phyloP scores from a whole-genome alignment of 1,140 invertebrate species.

The Pseudomyrmex concolor region DNA sequence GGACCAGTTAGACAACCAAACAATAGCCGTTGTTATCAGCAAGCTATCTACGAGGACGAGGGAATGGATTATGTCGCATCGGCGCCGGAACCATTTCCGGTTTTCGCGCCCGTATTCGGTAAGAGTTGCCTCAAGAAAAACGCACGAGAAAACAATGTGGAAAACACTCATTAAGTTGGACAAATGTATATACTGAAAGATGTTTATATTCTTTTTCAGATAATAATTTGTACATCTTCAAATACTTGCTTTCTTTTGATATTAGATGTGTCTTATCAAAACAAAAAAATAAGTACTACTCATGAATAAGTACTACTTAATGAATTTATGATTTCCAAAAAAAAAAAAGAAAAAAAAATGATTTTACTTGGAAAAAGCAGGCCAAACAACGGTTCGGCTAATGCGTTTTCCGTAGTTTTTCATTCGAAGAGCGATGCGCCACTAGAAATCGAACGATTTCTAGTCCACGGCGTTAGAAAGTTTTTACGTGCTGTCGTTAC shows the following conservation, averaged over 20 bases:
- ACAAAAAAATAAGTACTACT: too few species aligned
- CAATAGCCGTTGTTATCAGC: conserved; percentile 77
- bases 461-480: conserved; percentile 26
- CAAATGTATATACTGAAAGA: background rate
- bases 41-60: conserved; percentile 82
- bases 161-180: background rate
- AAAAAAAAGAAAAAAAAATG: too few species aligned
- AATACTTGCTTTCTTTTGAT: too few species aligned
- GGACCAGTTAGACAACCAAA: conserved; percentile 73
- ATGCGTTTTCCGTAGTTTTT: background rate
- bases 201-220: too few species aligned
- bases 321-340: too few species aligned
- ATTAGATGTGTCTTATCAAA: too few species aligned
- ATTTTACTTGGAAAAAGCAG: too few species aligned
- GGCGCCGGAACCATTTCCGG: conserved; percentile 66
- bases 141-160: background rate
- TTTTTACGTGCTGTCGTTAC: conserved; percentile 31
- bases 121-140: conserved; percentile 57
- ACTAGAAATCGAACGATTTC: conserved; percentile 30
- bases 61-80: conserved; percentile 78
- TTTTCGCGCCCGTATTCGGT: conserved; percentile 81
- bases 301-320: too few species aligned
- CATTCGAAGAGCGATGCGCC: background rate
- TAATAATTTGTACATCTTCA: too few species aligned
- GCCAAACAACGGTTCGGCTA: background rate